phyloP scores from a whole-genome alignment of 2,888 invertebrate genomes.

The Tribolium freemani region DNA sequence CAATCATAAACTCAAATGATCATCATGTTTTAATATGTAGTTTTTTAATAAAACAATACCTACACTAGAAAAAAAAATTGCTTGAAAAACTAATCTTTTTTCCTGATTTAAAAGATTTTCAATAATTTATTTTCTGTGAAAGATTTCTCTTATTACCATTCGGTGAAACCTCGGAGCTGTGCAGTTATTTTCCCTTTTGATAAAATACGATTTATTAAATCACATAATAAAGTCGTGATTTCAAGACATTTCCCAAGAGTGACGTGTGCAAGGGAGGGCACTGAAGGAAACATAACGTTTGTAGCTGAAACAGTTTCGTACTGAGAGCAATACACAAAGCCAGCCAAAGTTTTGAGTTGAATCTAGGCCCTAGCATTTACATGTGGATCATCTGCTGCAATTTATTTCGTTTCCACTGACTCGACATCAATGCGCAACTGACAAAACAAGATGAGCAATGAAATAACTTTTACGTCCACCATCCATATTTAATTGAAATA shows the following conservation, averaged over 20 bases:
- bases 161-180: background rate
- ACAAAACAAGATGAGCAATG: slow-evolving; percentile 4
- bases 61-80: background rate
- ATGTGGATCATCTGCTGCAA: slow-evolving; percentile 16
- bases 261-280: slow-evolving; percentile 12
- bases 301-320: background rate
- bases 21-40: too few relatives aligned
- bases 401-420: background rate
- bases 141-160: background rate
- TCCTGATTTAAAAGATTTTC: background rate
- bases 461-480: slow-evolving; percentile 5
- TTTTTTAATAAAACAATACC: background rate
- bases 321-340: slow-evolving; percentile 1
- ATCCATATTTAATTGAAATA: slow-evolving; percentile 3
- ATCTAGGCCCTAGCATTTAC: slow-evolving; percentile 12
- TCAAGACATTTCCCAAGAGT: slow-evolving; percentile 30
- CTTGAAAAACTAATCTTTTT: background rate
- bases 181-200: slow-evolving; percentile 11
- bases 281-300: slow-evolving; percentile 22
- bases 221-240: slow-evolving; percentile 38
- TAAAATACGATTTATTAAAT: slow-evolving; percentile 32
- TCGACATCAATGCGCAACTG: background rate
- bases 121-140: background rate
- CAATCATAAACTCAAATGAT: too few relatives aligned
- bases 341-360: slow-evolving; percentile 8